Evolutionary conservation across 2,888 invertebrate genomes (phyloP).

Genomic region (Eurytoma adleriae): DNA sequence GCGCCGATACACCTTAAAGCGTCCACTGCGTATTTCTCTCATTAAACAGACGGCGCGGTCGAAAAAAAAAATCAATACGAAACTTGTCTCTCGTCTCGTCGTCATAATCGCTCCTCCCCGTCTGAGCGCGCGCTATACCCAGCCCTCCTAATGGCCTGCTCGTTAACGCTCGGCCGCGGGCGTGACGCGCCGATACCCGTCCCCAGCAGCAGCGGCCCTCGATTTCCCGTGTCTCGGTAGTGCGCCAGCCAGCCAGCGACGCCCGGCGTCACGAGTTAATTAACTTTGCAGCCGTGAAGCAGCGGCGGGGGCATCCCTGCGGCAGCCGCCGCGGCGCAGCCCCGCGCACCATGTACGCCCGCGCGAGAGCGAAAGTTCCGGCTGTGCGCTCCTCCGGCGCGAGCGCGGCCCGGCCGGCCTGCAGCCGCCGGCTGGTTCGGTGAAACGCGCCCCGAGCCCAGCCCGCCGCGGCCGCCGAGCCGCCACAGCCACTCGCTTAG

Average conservation of each 20-base stretch:
- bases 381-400: neutral
- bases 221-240: neutral
- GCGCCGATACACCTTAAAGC: no score
- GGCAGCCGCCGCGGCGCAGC: neutral
- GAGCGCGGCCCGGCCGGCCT: neutral
- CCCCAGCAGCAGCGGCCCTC: conserved; percentile 10
- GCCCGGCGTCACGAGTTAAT: conserved; percentile 36
- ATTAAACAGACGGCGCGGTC: neutral
- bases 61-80: conserved; percentile 8
- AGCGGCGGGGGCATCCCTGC: conserved; percentile 18
- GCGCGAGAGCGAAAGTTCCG: conserved; percentile 15
- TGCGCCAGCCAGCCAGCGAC: neutral
- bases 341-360: conserved; percentile 19
- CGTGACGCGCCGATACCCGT: neutral
- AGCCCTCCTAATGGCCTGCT: conserved; percentile 8
- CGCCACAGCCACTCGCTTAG: neutral
- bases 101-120: neutral
- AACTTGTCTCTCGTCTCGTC: neutral
- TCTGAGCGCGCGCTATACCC: neutral
- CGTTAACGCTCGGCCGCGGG: conserved; percentile 2
- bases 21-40: conserved; percentile 23
- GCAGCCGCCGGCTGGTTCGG: conserved; percentile 18
- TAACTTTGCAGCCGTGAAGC: conserved; percentile 47
- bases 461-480: neutral
- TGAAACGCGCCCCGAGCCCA: conserved; percentile 25